A percentile compares a stretch with the other conserved stretches of the same genome.
Conservation (phyloP, 2,113 vertebrate species). For the Talpa occidentalis region DNA sequence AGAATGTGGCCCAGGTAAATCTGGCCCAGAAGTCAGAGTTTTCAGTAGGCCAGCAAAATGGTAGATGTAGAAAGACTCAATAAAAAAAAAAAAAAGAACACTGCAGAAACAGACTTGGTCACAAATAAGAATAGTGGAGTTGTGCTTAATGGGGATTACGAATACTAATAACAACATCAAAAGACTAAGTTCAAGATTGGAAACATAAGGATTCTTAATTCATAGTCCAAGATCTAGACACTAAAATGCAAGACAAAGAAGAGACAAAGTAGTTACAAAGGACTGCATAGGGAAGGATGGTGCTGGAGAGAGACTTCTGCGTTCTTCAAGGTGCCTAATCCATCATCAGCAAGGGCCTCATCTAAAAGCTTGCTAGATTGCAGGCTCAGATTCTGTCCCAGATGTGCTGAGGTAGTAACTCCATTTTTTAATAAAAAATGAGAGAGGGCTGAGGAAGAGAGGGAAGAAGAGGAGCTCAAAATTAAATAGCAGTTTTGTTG, state of each 20-base stretch:
- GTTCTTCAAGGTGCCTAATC: not conserved
- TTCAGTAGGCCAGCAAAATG: not conserved
- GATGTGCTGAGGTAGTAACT: not conserved
- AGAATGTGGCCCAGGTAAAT: not conserved
- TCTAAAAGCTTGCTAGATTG: not conserved
- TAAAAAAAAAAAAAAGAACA: too few relatives aligned
- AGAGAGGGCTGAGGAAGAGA: not conserved
- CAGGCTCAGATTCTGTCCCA: not conserved
- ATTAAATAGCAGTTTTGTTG: not conserved
- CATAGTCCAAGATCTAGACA: not conserved
- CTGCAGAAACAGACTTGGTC: not conserved
- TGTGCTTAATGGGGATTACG: not conserved
- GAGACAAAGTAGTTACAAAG: not conserved
- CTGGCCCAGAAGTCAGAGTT: not conserved
- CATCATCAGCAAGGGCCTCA: not conserved
- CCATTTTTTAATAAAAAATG: not conserved
- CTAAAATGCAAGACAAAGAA: not conserved
- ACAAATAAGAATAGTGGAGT: not conserved
- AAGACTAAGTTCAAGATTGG: not conserved
- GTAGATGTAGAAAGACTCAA: not conserved
- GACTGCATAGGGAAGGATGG: not conserved
- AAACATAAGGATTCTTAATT: not conserved
- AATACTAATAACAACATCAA: not conserved
- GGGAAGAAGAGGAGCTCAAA: not conserved
- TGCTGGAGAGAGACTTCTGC: not conserved